Evolutionary conservation across 2,888 invertebrate species (phyloP).

Genomic region (Flabesymbios commensalis): DNA sequence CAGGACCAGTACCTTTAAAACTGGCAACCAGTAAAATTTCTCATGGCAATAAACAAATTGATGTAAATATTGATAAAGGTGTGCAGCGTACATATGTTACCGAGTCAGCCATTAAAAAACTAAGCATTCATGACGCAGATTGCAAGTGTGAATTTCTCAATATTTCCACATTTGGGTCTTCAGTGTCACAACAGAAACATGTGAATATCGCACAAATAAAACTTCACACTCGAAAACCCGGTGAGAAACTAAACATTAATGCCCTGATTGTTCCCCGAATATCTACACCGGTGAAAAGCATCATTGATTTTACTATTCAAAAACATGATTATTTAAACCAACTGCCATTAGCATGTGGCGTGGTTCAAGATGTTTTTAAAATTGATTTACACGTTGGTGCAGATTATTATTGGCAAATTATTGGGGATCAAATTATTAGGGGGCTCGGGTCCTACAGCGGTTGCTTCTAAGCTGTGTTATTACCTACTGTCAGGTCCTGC

Average conservation of each 20-base stretch:
- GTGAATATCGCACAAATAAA: too few relatives aligned
- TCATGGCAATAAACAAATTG: not conserved
- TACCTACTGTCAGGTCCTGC: too few relatives aligned
- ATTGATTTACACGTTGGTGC: too few relatives aligned
- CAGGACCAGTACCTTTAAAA: slow-evolving; percentile 1
- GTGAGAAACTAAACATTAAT: too few relatives aligned
- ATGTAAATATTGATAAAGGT: not conserved
- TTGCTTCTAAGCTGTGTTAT: too few relatives aligned
- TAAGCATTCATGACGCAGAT: not conserved
- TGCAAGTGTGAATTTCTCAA: too few relatives aligned
- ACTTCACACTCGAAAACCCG: too few relatives aligned
- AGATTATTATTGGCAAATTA: too few relatives aligned
- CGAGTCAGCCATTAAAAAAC: not conserved
- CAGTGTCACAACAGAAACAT: too few relatives aligned
- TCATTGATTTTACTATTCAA: not conserved
- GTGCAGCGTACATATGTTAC: not conserved
- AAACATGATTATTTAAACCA: not conserved
- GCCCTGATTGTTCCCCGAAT: not conserved
- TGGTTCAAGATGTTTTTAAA: not conserved
- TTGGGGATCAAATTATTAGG: too few relatives aligned
- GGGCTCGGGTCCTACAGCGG: too few relatives aligned
- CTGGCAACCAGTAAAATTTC: not conserved
- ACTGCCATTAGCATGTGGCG: not conserved
- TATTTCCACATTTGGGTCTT: too few relatives aligned
- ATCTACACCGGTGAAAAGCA: not conserved